Percentiles rank a stretch among this genome's conserved stretches.
These are phyloP conservation scores for Scaptomyza cyrtandrae DNA, from an alignment of 2,888 invertebrate genomes.

Conservation along the genomic window DNA sequence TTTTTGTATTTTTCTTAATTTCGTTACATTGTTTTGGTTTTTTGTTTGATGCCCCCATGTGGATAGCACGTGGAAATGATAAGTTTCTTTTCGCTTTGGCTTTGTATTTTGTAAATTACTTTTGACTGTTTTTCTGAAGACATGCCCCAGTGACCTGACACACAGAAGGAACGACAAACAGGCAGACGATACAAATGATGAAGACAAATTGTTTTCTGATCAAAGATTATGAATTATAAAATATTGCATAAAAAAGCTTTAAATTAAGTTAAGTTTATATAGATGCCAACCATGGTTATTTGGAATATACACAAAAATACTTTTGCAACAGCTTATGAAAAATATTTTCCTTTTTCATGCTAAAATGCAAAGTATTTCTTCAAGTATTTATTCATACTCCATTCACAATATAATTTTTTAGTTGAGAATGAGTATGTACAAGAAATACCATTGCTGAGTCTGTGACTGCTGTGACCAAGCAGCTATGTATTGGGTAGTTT, in stretches of 20 bases:
- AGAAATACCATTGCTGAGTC: slow-evolving; percentile 13
- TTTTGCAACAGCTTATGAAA: neutral
- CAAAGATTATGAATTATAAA: neutral
- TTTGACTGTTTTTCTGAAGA: slow-evolving; percentile 47
- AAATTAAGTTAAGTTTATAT: no score
- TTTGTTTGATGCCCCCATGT: slow-evolving; percentile 52
- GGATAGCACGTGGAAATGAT: slow-evolving; percentile 43
- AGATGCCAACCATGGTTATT: neutral
- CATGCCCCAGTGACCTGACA: slow-evolving; percentile 48
- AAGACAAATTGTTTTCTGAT: slow-evolving; percentile 3
- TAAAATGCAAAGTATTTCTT: slow-evolving; percentile 11
- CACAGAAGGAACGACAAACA: neutral
- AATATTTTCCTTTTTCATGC: neutral
- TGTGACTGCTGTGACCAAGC: slow-evolving; percentile 10
- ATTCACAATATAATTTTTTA: slow-evolving; percentile 8
- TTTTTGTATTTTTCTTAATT: slow-evolving; percentile 45
- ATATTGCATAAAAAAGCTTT: neutral
- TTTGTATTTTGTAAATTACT: slow-evolving; percentile 54
- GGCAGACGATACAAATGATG: slow-evolving; percentile 30
- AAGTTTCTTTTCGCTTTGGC: slow-evolving; percentile 41
- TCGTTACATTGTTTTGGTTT: slow-evolving; percentile 35
- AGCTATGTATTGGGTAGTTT: slow-evolving; percentile 32
- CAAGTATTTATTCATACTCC: slow-evolving; percentile 14
- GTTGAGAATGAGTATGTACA: slow-evolving; percentile 2
- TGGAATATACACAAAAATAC: neutral